These are phyloP conservation scores for Drosophila maculinotata DNA, from an alignment of 2,888 invertebrate species.

Conservation along the genomic window DNA sequence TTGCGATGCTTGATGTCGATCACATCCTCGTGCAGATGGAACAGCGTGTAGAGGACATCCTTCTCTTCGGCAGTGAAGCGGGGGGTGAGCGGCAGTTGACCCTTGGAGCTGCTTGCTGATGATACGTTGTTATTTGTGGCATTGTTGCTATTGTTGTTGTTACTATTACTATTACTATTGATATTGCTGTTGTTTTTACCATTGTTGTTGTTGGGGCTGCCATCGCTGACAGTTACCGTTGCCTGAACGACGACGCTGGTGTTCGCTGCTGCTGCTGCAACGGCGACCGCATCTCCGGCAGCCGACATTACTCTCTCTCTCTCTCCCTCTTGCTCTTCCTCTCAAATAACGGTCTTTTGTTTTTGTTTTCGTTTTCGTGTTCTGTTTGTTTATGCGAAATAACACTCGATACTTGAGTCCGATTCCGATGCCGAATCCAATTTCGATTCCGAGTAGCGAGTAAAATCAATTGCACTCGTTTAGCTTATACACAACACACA, in stretches of 20 bases:
- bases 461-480: conserved; percentile 70
- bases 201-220: conserved; percentile 23
- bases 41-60: conserved; percentile 82
- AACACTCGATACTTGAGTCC: conserved; percentile 37
- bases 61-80: conserved; percentile 84
- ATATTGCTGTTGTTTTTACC: conserved; percentile 24
- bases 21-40: conserved; percentile 83
- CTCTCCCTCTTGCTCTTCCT: not conserved
- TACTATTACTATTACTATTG: conserved; percentile 3
- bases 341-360: conserved; percentile 2
- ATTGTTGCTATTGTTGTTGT: conserved; percentile 7
- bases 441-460: conserved; percentile 42
- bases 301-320: conserved; percentile 45
- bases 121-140: conserved; percentile 28
- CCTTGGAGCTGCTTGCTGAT: conserved; percentile 45
- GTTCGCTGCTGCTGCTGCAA: conserved; percentile 37
- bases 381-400: conserved; percentile 49
- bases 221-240: conserved; percentile 42
- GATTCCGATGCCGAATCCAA: conserved; percentile 32
- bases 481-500: conserved; percentile 51
- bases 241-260: conserved; percentile 47
- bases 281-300: conserved; percentile 51
- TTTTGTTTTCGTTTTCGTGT: conserved; percentile 5
- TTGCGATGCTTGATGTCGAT: conserved; percentile 85
- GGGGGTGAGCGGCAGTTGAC: conserved; percentile 78